A percentile compares a stretch with the other conserved stretches of the same genome.
Conservation (phyloP, 2,888 invertebrate genomes). For the Ennomos erosarius region DNA sequence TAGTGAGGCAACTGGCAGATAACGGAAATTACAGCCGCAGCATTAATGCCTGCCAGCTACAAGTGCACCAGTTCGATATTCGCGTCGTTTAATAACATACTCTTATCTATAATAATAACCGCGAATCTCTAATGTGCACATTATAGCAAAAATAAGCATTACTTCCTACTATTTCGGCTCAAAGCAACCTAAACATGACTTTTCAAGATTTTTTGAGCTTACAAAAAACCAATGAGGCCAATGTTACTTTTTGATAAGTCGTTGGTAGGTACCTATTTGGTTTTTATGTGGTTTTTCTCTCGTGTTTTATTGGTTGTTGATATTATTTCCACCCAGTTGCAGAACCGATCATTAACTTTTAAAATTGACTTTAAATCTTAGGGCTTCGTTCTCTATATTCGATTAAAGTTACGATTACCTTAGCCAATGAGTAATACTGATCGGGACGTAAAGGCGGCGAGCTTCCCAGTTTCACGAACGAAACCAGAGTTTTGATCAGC, state of each 20-base stretch:
- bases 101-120: no score
- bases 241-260: conserved; percentile 10
- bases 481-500: no score
- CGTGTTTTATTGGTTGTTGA: not conserved
- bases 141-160: conserved; percentile 24
- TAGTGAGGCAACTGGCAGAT: conserved; percentile 53
- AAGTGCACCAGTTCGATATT: conserved; percentile 56
- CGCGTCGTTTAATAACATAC: conserved; percentile 47
- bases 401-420: no score
- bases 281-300: conserved; percentile 8
- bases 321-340: no score
- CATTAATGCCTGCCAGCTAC: conserved; percentile 46
- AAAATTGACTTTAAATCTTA: no score
- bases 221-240: not conserved
- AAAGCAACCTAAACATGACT: conserved; percentile 23
- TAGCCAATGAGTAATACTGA: no score
- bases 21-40: conserved; percentile 66
- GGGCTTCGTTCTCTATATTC: no score
- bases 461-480: no score
- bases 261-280: conserved; percentile 5
- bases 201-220: conserved; percentile 21
- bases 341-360: no score
- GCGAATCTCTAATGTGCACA: conserved; percentile 37
- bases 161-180: conserved; percentile 21
- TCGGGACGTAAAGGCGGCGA: no score